Percentiles rank a stretch among this genome's conserved stretches.
Evolutionary conservation across 2,888 invertebrate genomes (phyloP).

Genomic region (Gastrophysa polygoni): DNA sequence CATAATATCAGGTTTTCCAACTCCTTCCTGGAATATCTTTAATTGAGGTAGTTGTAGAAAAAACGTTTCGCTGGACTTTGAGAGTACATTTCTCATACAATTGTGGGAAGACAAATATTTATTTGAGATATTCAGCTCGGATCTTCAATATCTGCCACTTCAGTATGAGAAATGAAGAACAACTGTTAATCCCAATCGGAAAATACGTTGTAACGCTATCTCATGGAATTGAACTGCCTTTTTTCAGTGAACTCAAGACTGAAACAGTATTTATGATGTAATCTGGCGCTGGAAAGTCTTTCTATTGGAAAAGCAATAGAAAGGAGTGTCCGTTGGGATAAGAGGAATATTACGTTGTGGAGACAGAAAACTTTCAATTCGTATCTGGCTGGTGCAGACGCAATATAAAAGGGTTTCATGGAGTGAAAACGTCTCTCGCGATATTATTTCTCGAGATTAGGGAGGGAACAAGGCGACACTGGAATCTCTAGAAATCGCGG

Average conservation of each 20-base stretch:
- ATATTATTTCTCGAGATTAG: constrained; percentile 38
- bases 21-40: no score
- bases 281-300: constrained; percentile 42
- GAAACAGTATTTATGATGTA: constrained; percentile 46
- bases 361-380: constrained; percentile 52
- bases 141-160: no score
- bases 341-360: constrained; percentile 52
- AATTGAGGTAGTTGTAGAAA: no score
- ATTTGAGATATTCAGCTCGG: no score
- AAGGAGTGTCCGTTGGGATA: constrained; percentile 53
- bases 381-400: constrained; percentile 52
- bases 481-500: background rate
- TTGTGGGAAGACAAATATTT: no score
- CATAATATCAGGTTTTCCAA: no score
- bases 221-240: constrained; percentile 31
- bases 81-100: no score
- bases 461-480: background rate
- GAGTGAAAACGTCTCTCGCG: constrained; percentile 48
- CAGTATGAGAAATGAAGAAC: constrained; percentile 29
- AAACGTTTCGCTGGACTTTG: no score
- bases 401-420: constrained; percentile 52
- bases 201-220: constrained; percentile 26
- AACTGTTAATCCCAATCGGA: constrained; percentile 19
- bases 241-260: constrained; percentile 39
- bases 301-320: constrained; percentile 53